These are phyloP conservation scores for Empidonax alnorum DNA, from an alignment of 2,113 vertebrate species.

Conservation along the genomic window DNA sequence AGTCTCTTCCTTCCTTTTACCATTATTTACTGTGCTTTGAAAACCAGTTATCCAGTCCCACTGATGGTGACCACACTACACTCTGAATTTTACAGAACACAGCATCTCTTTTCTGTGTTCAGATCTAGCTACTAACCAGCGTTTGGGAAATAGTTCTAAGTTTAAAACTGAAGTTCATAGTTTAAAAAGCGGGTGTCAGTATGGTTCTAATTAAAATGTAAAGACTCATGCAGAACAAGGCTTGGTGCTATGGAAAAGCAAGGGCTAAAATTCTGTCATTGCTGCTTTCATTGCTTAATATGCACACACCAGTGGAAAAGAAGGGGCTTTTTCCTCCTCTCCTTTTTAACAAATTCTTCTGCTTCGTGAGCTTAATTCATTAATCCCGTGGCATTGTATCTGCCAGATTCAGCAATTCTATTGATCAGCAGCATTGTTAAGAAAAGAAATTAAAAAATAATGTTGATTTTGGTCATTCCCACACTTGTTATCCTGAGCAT, in stretches of 20 bases:
- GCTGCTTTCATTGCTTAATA: slow-evolving; percentile 47
- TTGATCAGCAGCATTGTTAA: slow-evolving; percentile 75
- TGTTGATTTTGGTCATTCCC: slow-evolving; percentile 79
- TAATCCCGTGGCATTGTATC: slow-evolving; percentile 71
- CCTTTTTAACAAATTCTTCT: slow-evolving; percentile 50
- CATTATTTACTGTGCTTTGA: not conserved
- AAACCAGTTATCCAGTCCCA: not conserved
- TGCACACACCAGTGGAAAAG: slow-evolving; percentile 38
- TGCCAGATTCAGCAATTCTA: slow-evolving; percentile 70
- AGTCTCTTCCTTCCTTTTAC: not conserved
- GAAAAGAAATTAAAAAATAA: slow-evolving; percentile 76
- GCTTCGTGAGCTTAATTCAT: slow-evolving; percentile 70
- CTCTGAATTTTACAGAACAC: not conserved
- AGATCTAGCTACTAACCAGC: not conserved
- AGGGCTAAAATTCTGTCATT: slow-evolving; percentile 37
- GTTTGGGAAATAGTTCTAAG: not conserved
- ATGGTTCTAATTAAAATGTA: slow-evolving; percentile 65
- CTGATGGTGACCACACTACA: not conserved
- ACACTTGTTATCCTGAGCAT: slow-evolving; percentile 76
- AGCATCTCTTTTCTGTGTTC: not conserved
- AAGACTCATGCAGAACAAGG: slow-evolving; percentile 36
- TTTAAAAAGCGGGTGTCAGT: slow-evolving; percentile 34
- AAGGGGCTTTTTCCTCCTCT: not conserved
- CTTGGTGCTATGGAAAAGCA: slow-evolving; percentile 29
- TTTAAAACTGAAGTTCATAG: slow-evolving; percentile 32